Percentiles rank a stretch among this genome's conserved stretches.
phyloP scores from a whole-genome alignment of 2,113 vertebrate genomes.

The Vulpes ferrilata region DNA sequence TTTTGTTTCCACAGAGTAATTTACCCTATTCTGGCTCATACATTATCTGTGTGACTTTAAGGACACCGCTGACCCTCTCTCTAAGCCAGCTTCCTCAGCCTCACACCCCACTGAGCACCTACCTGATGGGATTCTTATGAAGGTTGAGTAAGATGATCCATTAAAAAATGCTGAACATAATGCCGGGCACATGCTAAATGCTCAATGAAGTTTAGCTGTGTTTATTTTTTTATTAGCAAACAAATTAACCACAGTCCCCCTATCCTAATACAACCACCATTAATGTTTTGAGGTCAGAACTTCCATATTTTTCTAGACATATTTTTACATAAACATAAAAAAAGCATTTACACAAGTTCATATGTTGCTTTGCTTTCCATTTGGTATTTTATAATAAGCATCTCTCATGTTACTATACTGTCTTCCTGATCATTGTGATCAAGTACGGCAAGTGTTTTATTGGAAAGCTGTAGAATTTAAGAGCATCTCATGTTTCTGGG shows the following conservation, averaged over 20 bases:
- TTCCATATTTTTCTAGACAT: neutral
- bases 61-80: neutral
- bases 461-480: neutral
- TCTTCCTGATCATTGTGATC: neutral
- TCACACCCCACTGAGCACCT: neutral
- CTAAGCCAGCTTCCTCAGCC: neutral
- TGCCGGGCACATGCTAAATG: neutral
- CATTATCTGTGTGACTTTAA: neutral
- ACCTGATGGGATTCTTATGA: neutral
- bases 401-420: neutral
- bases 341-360: neutral
- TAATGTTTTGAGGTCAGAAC: neutral
- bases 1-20: neutral
- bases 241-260: neutral
- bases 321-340: neutral
- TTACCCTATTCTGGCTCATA: neutral
- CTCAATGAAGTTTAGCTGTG: neutral
- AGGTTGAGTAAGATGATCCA: neutral
- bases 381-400: neutral
- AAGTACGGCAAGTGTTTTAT: neutral
- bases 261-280: neutral
- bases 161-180: neutral
- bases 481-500: neutral
- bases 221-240: neutral
- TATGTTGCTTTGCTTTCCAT: neutral